A percentile compares a stretch with the other conserved stretches of the same genome.
These are phyloP conservation scores for Isotomurus palustris DNA, from an alignment of 2,888 invertebrate species.

Conservation along the genomic window DNA sequence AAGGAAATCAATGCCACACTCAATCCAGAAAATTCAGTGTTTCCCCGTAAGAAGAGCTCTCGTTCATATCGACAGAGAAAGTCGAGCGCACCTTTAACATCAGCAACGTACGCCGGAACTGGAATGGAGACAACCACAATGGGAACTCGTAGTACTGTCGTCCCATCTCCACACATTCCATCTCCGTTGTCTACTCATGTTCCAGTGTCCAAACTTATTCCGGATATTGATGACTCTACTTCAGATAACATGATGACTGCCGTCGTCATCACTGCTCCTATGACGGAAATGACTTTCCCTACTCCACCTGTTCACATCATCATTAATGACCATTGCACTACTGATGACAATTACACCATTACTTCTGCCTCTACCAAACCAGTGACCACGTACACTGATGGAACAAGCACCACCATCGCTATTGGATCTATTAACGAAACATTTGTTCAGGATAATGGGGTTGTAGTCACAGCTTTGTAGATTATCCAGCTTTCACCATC, in stretches of 20 bases:
- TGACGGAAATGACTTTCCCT: background rate
- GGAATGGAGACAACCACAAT: constrained; percentile 28
- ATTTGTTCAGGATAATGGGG: constrained; percentile 43
- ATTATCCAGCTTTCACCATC: too few relatives aligned
- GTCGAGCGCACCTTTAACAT: constrained; percentile 33
- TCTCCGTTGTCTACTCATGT: constrained; percentile 23
- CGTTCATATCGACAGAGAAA: constrained; percentile 25
- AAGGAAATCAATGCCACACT: constrained; percentile 64
- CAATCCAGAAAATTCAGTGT: constrained; percentile 81
- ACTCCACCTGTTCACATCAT: constrained; percentile 1
- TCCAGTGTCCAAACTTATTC: constrained; percentile 24
- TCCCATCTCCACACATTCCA: constrained; percentile 16
- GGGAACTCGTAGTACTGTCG: constrained; percentile 8
- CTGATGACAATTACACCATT: background rate
- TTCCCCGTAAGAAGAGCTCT: constrained; percentile 54
- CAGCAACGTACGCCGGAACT: constrained; percentile 33
- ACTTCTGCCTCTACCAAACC: background rate
- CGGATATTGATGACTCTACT: constrained; percentile 28
- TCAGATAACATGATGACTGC: background rate
- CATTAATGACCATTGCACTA: constrained; percentile 2
- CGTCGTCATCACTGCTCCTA: background rate
- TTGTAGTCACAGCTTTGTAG: constrained; percentile 39
- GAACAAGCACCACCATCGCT: background rate
- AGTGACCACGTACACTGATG: background rate
- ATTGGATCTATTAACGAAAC: constrained; percentile 36